Percentiles rank a stretch among this genome's conserved stretches.
phyloP scores from a whole-genome alignment of 2,113 vertebrate species.

The Rissa tridactyla region DNA sequence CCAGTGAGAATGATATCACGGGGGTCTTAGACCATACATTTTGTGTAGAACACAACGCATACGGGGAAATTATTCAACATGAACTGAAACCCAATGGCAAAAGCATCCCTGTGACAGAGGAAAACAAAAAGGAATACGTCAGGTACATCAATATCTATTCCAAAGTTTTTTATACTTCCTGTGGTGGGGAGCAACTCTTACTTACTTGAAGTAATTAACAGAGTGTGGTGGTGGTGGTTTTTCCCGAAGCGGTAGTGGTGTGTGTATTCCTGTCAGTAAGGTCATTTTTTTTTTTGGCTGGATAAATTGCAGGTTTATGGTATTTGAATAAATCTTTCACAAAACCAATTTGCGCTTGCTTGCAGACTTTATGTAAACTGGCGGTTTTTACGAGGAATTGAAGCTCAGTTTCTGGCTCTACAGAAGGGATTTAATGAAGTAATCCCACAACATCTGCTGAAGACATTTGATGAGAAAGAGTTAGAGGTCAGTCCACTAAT shows the following conservation, averaged over 20 bases:
- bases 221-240: neutral
- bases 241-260: neutral
- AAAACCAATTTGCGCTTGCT: conserved; percentile 5
- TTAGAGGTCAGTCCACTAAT: conserved; percentile 84
- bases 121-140: conserved; percentile 98
- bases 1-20: conserved; percentile 96
- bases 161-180: neutral
- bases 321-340: neutral
- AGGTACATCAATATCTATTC: conserved; percentile 63
- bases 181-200: rapidly evolving
- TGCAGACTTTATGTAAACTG: conserved; percentile 96
- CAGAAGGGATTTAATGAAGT: conserved; percentile 99
- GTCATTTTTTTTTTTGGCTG: neutral
- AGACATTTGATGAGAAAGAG: conserved; percentile 98
- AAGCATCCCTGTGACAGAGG: conserved; percentile 92
- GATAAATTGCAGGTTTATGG: neutral
- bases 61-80: conserved; percentile 97
- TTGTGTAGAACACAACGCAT: conserved; percentile 97
- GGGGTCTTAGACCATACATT: conserved; percentile 98
- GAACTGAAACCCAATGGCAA: conserved; percentile 99
- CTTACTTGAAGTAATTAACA: neutral
- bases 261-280: neutral
- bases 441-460: conserved; percentile 97
- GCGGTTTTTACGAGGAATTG: conserved; percentile 97
- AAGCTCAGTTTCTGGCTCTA: conserved; percentile 96